Evolutionary conservation across 2,888 invertebrate genomes (phyloP).

Genomic region (Tenthredo notha): DNA sequence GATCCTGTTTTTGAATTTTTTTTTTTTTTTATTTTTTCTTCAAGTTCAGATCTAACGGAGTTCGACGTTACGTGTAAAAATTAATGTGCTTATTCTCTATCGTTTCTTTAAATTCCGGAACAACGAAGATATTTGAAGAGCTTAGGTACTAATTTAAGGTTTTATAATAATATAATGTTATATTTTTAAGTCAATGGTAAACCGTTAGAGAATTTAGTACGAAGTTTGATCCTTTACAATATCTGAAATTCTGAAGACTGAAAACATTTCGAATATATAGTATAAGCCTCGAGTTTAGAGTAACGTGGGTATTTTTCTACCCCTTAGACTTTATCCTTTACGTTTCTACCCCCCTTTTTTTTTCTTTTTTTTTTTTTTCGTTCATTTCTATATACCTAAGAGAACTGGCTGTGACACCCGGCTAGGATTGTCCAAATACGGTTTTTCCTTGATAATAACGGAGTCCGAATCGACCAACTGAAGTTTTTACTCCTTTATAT

Average conservation of each 20-base stretch:
- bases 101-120: neutral
- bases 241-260: neutral
- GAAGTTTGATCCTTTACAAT: neutral
- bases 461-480: slow-evolving; percentile 3
- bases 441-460: neutral
- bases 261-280: neutral
- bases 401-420: neutral
- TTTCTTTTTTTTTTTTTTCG: too few relatives aligned
- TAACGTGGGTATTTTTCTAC: neutral
- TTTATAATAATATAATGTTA: neutral
- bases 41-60: neutral
- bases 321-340: neutral
- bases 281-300: neutral
- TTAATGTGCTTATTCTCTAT: neutral
- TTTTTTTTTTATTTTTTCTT: neutral
- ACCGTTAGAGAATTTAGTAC: neutral
- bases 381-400: neutral
- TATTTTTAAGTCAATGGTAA: neutral
- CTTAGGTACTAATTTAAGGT: neutral
- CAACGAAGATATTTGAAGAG: neutral
- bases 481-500: slow-evolving; percentile 3
- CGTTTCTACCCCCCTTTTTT: neutral
- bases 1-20: too few relatives aligned
- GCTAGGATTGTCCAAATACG: neutral
- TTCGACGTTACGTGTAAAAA: neutral